These are phyloP conservation scores for Tachina grossa DNA, from an alignment of 2,888 invertebrate genomes.

Conservation along the genomic window DNA sequence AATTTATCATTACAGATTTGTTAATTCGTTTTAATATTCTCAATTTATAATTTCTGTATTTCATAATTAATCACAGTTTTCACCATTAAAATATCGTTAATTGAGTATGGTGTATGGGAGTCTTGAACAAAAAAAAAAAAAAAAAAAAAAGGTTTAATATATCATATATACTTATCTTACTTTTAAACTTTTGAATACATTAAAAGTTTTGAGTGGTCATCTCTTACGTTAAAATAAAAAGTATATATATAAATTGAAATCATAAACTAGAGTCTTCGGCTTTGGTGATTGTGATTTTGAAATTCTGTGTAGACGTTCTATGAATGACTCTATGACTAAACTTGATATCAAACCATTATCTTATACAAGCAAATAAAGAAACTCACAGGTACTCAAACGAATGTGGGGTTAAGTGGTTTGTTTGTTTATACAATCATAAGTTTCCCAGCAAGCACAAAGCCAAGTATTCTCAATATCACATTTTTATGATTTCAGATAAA, in stretches of 20 bases:
- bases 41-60: no score
- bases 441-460: neutral
- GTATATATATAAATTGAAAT: conserved; percentile 16
- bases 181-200: no score
- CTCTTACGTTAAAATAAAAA: neutral
- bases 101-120: no score
- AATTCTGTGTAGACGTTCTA: conserved; percentile 5
- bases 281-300: conserved; percentile 48
- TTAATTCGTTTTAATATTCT: no score
- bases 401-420: conserved; percentile 58
- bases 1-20: no score
- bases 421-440: conserved; percentile 56
- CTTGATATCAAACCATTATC: conserved; percentile 55
- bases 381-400: neutral
- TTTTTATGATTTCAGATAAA: no score
- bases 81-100: no score
- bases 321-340: conserved; percentile 35
- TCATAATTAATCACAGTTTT: no score
- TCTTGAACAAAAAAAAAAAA: neutral
- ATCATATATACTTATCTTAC: neutral
- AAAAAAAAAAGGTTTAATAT: neutral
- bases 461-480: no score
- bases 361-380: neutral
- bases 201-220: neutral
- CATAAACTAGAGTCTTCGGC: conserved; percentile 19